Conservation (phyloP, 2,888 invertebrate genomes). For the Metellina segmentata region DNA sequence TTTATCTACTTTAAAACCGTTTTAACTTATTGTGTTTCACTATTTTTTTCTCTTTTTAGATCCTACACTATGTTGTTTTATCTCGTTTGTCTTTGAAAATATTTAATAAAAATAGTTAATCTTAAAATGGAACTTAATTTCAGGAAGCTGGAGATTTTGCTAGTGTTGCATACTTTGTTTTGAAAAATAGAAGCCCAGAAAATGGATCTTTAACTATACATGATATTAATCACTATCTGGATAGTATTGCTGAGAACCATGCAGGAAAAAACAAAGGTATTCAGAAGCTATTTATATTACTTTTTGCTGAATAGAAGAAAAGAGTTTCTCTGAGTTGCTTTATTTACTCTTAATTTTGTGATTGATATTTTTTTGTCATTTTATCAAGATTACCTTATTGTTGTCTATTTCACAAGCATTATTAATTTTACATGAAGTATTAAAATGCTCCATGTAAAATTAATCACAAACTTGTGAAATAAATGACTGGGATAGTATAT, state of each 20-base stretch:
- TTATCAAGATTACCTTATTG: background rate
- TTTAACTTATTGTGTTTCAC: too few relatives aligned
- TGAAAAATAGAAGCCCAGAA: slow-evolving; percentile 83
- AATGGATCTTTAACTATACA: slow-evolving; percentile 85
- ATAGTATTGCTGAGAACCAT: slow-evolving; percentile 87
- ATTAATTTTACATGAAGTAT: background rate
- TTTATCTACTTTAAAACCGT: too few relatives aligned
- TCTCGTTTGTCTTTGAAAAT: too few relatives aligned
- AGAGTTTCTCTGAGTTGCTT: too few relatives aligned
- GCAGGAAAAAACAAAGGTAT: slow-evolving; percentile 82
- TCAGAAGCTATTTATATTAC: background rate
- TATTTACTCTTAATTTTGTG: background rate
- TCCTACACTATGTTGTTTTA: too few relatives aligned
- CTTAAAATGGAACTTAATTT: background rate
- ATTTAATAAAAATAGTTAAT: too few relatives aligned
- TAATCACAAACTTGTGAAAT: background rate
- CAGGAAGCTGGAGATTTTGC: slow-evolving; percentile 88
- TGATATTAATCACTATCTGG: slow-evolving; percentile 88
- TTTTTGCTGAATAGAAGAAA: background rate
- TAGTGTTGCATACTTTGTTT: slow-evolving; percentile 87
- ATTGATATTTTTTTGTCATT: slow-evolving; percentile 1
- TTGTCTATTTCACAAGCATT: background rate
- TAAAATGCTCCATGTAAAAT: background rate
- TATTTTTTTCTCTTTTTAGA: too few relatives aligned
- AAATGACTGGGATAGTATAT: too few relatives aligned